Percentiles rank a stretch among this genome's conserved stretches.
These are phyloP conservation scores for Drosophila erecta DNA, from an alignment of 1,140 invertebrate species.

Conservation along the genomic window DNA sequence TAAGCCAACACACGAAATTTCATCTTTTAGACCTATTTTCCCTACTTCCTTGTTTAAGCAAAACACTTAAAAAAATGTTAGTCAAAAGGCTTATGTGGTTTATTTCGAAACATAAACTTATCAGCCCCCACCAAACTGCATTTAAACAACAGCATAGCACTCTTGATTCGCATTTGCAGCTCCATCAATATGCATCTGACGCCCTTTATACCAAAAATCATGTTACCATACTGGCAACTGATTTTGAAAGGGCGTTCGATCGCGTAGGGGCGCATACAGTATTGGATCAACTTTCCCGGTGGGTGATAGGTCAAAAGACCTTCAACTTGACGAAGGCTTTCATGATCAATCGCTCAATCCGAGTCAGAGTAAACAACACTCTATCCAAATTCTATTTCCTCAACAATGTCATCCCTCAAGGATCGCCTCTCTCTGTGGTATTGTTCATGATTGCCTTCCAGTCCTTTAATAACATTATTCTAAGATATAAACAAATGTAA, in stretches of 20 bases:
- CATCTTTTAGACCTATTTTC: background rate
- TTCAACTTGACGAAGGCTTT: slow-evolving; percentile 6
- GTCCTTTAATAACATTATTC: slow-evolving; percentile 20
- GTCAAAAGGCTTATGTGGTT: too few species aligned
- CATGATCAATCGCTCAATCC: slow-evolving; percentile 10
- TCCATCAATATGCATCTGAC: slow-evolving; percentile 27
- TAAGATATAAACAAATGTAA: slow-evolving; percentile 3
- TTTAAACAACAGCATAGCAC: slow-evolving; percentile 8
- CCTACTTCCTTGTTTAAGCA: background rate
- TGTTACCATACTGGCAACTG: slow-evolving; percentile 27
- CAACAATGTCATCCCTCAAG: slow-evolving; percentile 6
- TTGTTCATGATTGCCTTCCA: slow-evolving; percentile 36
- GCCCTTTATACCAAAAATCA: slow-evolving; percentile 44
- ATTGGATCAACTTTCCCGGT: slow-evolving; percentile 19
- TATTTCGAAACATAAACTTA: too few species aligned
- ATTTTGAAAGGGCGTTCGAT: slow-evolving; percentile 8
- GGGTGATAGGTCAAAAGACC: slow-evolving; percentile 5
- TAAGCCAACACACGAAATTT: background rate
- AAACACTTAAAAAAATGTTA: too few species aligned
- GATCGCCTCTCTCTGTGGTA: slow-evolving; percentile 19
- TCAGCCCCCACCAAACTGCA: background rate
- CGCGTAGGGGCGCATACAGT: background rate
- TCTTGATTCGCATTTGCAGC: slow-evolving; percentile 29
- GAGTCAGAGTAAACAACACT: slow-evolving; percentile 16
- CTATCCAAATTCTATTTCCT: slow-evolving; percentile 9